Percentiles rank a stretch among this genome's conserved stretches.
Evolutionary conservation across 2,797 vertebrate species (phyloP).

Genomic region (Alectoris magna): DNA sequence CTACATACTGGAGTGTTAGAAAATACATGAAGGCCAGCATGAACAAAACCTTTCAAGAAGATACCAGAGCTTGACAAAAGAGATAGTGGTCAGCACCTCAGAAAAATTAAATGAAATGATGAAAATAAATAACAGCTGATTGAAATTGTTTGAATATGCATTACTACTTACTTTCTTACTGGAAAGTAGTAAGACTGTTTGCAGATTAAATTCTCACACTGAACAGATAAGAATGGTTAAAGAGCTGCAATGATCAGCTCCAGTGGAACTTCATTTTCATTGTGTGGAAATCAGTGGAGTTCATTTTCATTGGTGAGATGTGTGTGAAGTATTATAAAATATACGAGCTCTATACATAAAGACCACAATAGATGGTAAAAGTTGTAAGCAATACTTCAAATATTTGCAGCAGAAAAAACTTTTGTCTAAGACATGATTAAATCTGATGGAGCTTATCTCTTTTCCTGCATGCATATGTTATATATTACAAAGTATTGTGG

Average conservation of each 20-base stretch:
- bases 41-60: not conserved
- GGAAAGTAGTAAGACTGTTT: constrained; percentile 8
- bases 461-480: constrained; percentile 30
- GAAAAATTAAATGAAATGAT: not conserved
- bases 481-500: constrained; percentile 43
- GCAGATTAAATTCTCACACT: constrained; percentile 51
- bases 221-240: constrained; percentile 31
- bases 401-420: constrained; percentile 9
- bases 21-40: not conserved
- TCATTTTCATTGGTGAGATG: constrained; percentile 18
- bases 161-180: not conserved
- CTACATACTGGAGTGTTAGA: not conserved
- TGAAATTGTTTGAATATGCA: constrained; percentile 35
- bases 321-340: constrained; percentile 9
- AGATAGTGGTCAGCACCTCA: not conserved
- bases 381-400: constrained; percentile 37
- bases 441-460: constrained; percentile 51
- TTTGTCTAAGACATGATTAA: not conserved
- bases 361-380: constrained; percentile 1
- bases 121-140: not conserved
- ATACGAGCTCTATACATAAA: not conserved
- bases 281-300: not conserved
- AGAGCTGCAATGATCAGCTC: constrained; percentile 3
- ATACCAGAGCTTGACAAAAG: not conserved
- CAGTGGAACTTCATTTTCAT: not conserved